Base-by-base conservation (phyloP, 2,797 vertebrate genomes). In the Sparidentex hasta region DNA sequence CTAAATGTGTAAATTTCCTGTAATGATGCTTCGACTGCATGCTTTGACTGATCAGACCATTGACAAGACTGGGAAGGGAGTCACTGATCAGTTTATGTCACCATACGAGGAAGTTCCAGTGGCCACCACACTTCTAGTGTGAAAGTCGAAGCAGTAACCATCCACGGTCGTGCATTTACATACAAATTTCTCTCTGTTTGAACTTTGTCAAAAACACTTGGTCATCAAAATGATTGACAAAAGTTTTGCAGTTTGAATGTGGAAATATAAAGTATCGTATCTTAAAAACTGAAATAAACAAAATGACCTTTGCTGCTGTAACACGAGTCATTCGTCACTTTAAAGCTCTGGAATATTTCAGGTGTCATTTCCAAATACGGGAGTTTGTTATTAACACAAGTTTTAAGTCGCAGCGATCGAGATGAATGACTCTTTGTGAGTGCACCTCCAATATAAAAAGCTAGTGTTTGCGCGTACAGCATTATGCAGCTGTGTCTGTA, bases 401-500 rank as follows among this genome's bases (percentile, higher is more conserved):
- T 62, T 66, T 63, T 38, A 11, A 38, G 38, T 38, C 7, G n/a
- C 9, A 29, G 11, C 3, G 18, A 62, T 59, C 46, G 71, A 67
- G 51, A 81, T 47, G 20, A 79, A 75, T 48, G 44, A 27, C 18
- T 64, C 72, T 55, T 48, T 27, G 21, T 44, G 23, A 65, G 63
- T 41, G 56, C 11, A 12, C 33, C 18, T 50, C 25, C 23, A 52
- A 55, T 61, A 72, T 66, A 25, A 70, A 70, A 70, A 70, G 33
- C 29, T 43, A 64, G 13, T 74, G 33, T 71, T 76, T 81, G 48
- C 62, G 46, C 50, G 72, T 48, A 57, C 61, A 63, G 33, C 44
- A 4, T 17, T 47, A 21, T 43, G 12, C 20, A 13, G 65, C 21
- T 57, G n/a, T 69, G 13, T 63, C 11, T 57, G 21, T 72, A 14